A percentile compares a stretch with the other conserved stretches of the same genome.
These are phyloP conservation scores for Antechinus stuartii DNA, from an alignment of 2,113 vertebrate genomes.

Conservation along the genomic window DNA sequence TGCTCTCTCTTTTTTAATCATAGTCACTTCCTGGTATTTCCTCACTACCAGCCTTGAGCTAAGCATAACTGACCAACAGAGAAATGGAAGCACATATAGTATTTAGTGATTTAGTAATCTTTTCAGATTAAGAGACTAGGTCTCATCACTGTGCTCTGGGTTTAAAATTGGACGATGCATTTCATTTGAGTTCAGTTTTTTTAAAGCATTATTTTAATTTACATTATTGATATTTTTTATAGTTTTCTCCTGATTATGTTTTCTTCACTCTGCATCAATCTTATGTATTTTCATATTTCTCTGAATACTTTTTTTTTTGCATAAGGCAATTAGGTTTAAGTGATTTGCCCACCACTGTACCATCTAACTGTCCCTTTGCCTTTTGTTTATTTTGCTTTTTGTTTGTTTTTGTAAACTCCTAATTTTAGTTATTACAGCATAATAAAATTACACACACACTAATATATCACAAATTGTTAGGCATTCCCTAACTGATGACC, in stretches of 20 bases:
- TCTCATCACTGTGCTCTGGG: background rate
- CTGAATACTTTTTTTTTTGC: background rate
- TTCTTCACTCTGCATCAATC: background rate
- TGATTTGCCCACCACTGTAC: too few species aligned
- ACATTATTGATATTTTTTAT: too few species aligned
- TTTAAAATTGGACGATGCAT: background rate
- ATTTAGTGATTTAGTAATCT: background rate
- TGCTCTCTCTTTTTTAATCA: background rate
- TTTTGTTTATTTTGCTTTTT: too few species aligned
- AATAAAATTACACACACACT: background rate
- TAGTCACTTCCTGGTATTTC: background rate
- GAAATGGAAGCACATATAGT: too few species aligned
- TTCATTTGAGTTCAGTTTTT: background rate
- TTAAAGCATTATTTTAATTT: background rate
- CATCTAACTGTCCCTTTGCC: too few species aligned
- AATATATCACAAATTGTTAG: background rate
- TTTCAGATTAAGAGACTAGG: background rate
- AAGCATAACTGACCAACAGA: background rate
- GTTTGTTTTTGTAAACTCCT: background rate
- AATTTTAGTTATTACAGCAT: background rate
- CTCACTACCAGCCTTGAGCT: background rate
- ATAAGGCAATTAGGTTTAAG: too few species aligned
- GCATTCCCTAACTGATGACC: background rate
- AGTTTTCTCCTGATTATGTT: background rate
- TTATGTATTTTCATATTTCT: background rate